Evolutionary conservation across 2,113 vertebrate genomes (phyloP), one percentile per base, ranked within the genome.

Genomic region (Callospermophilus lateralis): DNA sequence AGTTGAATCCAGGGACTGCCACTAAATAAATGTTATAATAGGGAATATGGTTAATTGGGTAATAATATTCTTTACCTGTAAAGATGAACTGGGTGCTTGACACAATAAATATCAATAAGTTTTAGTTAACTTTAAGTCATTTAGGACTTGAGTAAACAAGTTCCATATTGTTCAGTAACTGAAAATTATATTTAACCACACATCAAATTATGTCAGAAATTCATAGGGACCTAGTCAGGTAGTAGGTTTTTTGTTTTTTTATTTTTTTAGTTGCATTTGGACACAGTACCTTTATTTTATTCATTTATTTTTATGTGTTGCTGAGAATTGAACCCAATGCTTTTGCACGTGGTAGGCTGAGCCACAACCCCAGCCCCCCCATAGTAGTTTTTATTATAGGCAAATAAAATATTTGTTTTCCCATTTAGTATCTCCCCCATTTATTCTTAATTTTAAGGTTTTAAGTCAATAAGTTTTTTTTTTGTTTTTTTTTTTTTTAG

Each of bases 121-220:
- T 19, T 91, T 72, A 76, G 22, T 87, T 6, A 72, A 70, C 88
- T 84, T 84, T 45, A 83, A 48, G 63, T 88, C 19, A 72, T 32
- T 96, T 83, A 87, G 34, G 39, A 89, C 22, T 84, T 84, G 42
- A 84, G 72, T 89, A 84, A 84, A n/a, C 42, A 51, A 63, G 34
- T 58, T 70, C 51, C 51, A 26, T 6, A 34, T 63, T 89, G 84
- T 84, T 16, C 58, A 61, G 0, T 76, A 39, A 68, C 76, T 86
- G 58, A 87, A 24, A 93, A 89, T 17, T 58, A 20, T 58, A 58
- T 58, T 55, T 51, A 55, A 55, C 80, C 10, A 67, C 11, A 37
- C 12, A 53, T 53, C 51, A 92, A 53, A 53, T 85, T 86, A 55
- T 42, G 63, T 79, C 22, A 45, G 39, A 89, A 89, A 84, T n/a